Percentiles rank a stretch among this genome's conserved stretches.
These are phyloP conservation scores for Characodon lateralis DNA, from an alignment of 2,797 vertebrate species.

Conservation along the genomic window DNA sequence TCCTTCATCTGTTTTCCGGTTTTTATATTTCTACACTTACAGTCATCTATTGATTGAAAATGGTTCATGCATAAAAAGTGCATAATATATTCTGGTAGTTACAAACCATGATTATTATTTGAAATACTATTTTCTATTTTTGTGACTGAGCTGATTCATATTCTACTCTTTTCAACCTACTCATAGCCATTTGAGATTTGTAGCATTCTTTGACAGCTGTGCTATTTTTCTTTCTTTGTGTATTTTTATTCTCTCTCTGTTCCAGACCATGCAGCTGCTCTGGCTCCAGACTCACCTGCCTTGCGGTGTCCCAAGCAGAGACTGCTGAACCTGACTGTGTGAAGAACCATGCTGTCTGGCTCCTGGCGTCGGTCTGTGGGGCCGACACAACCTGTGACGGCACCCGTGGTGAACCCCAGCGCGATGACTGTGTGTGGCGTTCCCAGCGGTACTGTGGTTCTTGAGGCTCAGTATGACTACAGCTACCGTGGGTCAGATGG, in stretches of 20 bases:
- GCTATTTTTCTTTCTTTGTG: conserved; percentile 31
- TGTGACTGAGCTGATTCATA: conserved; percentile 33
- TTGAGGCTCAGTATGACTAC: conserved; percentile 88
- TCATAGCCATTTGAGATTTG: conserved; percentile 16
- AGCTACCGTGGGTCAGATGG: conserved; percentile 85
- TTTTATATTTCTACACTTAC: background rate
- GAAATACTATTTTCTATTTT: conserved; percentile 25
- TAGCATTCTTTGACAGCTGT: conserved; percentile 27
- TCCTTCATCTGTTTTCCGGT: background rate
- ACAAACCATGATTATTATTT: background rate
- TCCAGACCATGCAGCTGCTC: conserved; percentile 76
- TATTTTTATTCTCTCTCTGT: conserved; percentile 23
- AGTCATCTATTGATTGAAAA: background rate
- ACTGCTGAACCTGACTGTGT: conserved; percentile 57
- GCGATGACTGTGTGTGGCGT: conserved; percentile 71
- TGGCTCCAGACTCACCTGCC: conserved; percentile 54
- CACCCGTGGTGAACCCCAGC: conserved; percentile 37
- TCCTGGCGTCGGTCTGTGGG: conserved; percentile 80
- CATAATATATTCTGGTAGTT: background rate
- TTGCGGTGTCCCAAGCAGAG: conserved; percentile 21
- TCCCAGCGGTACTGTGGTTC: conserved; percentile 75
- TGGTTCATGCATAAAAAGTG: background rate
- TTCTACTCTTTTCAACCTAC: conserved; percentile 25
- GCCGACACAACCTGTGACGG: conserved; percentile 46
- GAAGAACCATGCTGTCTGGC: conserved; percentile 83